Evolutionary conservation across 23 tunicate species (phyloP).

Genomic region (Clavelina lepadiformis): DNA sequence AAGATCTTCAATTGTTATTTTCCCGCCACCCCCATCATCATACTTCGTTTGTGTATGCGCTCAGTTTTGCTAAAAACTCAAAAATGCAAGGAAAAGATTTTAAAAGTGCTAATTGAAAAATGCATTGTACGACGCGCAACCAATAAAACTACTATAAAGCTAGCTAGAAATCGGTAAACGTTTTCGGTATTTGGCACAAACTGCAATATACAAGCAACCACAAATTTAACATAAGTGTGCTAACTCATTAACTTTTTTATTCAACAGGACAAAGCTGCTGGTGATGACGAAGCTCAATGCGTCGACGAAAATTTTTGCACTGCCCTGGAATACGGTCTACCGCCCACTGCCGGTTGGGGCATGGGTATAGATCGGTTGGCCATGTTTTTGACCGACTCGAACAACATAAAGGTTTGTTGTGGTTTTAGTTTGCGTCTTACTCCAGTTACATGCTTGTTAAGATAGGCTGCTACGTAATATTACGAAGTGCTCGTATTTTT

Average conservation of each 20-base stretch:
- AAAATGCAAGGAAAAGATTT: neutral
- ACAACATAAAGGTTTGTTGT: conserved; percentile 92
- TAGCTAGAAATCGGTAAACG: too few species aligned
- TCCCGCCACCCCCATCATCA: too few species aligned
- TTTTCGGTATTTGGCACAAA: neutral
- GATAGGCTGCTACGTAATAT: too few species aligned
- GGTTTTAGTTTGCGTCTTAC: too few species aligned
- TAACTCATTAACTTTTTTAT: neutral
- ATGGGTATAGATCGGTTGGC: conserved; percentile 94
- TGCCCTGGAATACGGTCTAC: conserved; percentile 65
- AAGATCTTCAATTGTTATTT: too few species aligned
- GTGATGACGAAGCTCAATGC: conserved; percentile 95
- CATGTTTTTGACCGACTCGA: conserved; percentile 96
- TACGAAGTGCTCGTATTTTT: too few species aligned
- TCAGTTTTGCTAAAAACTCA: too few species aligned
- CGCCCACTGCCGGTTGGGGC: conserved; percentile 98
- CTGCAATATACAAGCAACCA: neutral
- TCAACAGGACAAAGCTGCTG: conserved; percentile 92
- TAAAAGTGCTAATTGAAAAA: neutral
- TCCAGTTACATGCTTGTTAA: too few species aligned
- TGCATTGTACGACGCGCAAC: too few species aligned
- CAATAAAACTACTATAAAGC: too few species aligned
- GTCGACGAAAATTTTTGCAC: conserved; percentile 50
- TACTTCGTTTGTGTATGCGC: too few species aligned
- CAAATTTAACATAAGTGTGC: neutral